Conservation (phyloP, 2,888 invertebrate genomes). For the Sphecodes monilicornis region DNA sequence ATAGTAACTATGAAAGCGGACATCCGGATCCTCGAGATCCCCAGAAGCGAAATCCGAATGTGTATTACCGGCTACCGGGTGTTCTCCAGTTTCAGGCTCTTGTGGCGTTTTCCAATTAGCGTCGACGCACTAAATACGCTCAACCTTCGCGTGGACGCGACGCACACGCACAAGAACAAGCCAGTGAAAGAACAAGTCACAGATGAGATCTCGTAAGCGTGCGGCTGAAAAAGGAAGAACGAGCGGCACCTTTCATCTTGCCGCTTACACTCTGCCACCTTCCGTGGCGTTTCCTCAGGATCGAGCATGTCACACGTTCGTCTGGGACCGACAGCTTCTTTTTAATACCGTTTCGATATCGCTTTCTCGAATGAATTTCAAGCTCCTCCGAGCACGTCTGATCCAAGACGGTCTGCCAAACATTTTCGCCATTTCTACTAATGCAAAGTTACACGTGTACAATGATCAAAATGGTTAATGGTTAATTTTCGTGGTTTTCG, state of each 20-base stretch:
- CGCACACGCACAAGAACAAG: neutral
- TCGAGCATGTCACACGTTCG: conserved; percentile 15
- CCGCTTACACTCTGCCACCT: conserved; percentile 60
- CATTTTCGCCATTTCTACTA: no score
- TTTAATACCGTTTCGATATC: conserved; percentile 10
- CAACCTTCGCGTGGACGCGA: conserved; percentile 45
- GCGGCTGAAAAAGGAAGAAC: conserved; percentile 51
- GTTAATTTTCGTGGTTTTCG: neutral
- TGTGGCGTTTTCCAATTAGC: conserved; percentile 70
- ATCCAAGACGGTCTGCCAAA: no score
- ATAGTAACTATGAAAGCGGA: conserved; percentile 26
- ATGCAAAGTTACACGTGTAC: no score
- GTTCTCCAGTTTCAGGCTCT: conserved; percentile 55
- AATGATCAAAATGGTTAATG: no score
- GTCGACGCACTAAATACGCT: conserved; percentile 65
- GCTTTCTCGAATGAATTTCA: neutral
- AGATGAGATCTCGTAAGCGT: conserved; percentile 60
- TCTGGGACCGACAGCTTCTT: conserved; percentile 11
- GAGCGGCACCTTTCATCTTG: conserved; percentile 72
- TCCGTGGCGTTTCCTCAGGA: conserved; percentile 14
- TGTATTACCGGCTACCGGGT: conserved; percentile 63
- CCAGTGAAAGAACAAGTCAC: conserved; percentile 28
- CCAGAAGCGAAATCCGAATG: conserved; percentile 30
- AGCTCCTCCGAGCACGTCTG: neutral
- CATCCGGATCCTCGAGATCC: conserved; percentile 41